Percentiles rank a stretch among this genome's conserved stretches.
Evolutionary conservation across 2,113 vertebrate genomes (phyloP).

Genomic region (Scomber colias): DNA sequence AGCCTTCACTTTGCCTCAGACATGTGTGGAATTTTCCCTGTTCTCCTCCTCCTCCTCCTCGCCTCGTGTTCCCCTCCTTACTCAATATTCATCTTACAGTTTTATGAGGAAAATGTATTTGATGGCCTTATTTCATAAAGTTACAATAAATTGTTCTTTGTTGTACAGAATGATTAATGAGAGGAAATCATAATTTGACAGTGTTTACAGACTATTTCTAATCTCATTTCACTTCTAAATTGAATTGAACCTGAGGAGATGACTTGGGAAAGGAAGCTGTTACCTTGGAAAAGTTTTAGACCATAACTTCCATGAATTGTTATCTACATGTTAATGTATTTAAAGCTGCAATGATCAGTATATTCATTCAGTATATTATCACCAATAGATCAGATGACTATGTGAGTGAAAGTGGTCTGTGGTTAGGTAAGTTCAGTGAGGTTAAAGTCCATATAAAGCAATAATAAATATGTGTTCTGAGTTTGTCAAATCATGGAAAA

Average conservation of each 20-base stretch:
- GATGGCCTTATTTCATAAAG: not conserved
- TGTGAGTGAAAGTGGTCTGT: no score
- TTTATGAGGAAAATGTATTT: constrained; percentile 1
- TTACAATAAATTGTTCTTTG: not conserved
- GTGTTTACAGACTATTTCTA: not conserved
- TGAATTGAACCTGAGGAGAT: constrained; percentile 14
- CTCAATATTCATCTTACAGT: not conserved
- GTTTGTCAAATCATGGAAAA: no score
- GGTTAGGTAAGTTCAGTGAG: no score
- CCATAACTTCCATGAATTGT: not conserved
- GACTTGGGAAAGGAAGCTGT: not conserved
- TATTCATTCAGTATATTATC: not conserved
- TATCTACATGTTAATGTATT: not conserved
- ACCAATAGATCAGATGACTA: no score
- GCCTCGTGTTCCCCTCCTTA: not conserved
- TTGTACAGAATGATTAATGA: not conserved
- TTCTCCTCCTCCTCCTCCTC: constrained; percentile 14
- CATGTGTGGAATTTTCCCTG: constrained; percentile 66
- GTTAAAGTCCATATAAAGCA: no score
- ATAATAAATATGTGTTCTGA: no score
- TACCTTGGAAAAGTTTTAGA: not conserved
- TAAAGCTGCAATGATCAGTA: not conserved
- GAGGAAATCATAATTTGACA: not conserved
- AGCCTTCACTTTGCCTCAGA: constrained; percentile 55
- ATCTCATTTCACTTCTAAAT: constrained; percentile 1